A percentile compares a stretch with the other conserved stretches of the same genome.
phyloP scores from a whole-genome alignment of 2,113 vertebrate genomes.

The Macrotus californicus region DNA sequence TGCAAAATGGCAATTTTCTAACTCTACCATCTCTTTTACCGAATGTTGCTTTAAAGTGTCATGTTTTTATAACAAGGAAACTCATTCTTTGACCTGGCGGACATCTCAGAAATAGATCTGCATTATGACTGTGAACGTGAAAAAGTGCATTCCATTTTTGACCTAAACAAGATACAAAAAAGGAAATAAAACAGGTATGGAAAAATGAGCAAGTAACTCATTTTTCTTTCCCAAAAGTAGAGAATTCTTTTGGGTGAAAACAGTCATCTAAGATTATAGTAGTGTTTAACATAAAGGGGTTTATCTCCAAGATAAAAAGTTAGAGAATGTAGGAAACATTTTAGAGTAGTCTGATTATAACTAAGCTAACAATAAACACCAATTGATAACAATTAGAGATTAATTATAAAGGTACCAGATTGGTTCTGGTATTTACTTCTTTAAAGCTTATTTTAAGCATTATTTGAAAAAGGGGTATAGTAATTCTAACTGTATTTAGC shows the following conservation, averaged over 20 bases:
- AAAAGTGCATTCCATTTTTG: neutral
- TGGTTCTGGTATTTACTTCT: conserved; percentile 1
- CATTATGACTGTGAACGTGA: neutral
- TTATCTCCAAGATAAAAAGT: neutral
- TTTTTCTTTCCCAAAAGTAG: neutral
- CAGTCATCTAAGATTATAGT: neutral
- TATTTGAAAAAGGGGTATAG: neutral
- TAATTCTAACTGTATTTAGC: neutral
- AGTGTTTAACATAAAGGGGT: neutral
- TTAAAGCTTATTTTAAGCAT: conserved; percentile 20
- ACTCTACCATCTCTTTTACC: neutral
- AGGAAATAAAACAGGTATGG: neutral
- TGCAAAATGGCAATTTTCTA: neutral
- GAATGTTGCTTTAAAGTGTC: neutral
- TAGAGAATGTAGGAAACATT: neutral
- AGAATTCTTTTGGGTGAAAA: neutral
- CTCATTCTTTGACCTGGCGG: neutral
- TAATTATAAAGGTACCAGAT: neutral
- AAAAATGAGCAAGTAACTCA: neutral
- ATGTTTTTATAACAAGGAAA: neutral
- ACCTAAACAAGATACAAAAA: neutral
- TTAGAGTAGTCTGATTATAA: neutral
- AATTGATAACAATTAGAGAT: neutral
- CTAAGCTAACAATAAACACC: neutral
- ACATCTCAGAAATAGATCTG: neutral